These are phyloP conservation scores for Amaurobius ferox DNA, from an alignment of 2,888 invertebrate genomes.

Conservation along the genomic window DNA sequence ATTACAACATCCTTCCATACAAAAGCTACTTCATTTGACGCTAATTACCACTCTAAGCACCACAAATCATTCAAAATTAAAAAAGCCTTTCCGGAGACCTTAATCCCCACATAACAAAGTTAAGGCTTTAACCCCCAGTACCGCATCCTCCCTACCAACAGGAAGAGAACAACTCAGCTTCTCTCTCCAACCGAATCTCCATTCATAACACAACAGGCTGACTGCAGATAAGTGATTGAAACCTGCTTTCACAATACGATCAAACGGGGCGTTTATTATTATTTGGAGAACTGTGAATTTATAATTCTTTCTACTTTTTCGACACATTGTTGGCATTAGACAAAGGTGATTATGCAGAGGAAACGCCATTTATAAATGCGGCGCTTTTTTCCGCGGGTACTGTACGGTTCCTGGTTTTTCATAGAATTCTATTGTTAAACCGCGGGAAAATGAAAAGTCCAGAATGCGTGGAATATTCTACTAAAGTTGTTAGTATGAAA, in stretches of 20 bases:
- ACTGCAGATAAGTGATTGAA: background rate
- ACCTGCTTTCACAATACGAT: background rate
- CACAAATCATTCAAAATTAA: no score
- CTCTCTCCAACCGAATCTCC: background rate
- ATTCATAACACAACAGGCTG: no score
- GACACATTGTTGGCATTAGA: background rate
- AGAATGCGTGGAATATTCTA: background rate
- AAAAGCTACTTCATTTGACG: no score
- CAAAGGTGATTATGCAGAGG: constrained; percentile 16
- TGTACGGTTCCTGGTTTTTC: constrained; percentile 8
- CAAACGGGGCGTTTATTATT: background rate
- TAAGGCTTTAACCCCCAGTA: background rate
- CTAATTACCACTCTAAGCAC: no score
- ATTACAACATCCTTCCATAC: no score
- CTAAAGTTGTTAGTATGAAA: background rate
- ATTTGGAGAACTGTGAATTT: background rate
- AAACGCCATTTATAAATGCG: background rate
- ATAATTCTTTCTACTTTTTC: background rate
- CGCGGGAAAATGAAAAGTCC: background rate
- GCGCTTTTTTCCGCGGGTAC: background rate
- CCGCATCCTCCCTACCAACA: background rate
- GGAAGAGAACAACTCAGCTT: background rate
- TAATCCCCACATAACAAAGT: background rate
- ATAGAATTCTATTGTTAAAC: background rate
- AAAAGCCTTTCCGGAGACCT: background rate